These are phyloP conservation scores for Lepetodrilus schrolli DNA, from an alignment of 2,888 invertebrate species.

Conservation along the genomic window DNA sequence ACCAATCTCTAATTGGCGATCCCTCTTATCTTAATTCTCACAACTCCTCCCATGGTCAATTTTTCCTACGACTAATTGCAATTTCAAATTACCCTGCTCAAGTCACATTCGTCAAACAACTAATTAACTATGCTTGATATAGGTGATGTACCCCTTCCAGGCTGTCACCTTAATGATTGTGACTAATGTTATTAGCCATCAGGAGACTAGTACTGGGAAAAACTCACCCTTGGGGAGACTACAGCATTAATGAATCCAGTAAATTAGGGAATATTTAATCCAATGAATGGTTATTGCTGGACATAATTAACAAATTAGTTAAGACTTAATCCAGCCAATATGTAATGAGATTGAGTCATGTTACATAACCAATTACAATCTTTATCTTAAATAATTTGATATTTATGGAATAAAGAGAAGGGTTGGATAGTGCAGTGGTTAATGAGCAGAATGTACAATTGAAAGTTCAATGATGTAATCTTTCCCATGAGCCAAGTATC, in stretches of 20 bases:
- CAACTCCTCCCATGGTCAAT: background rate
- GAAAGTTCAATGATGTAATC: too few relatives aligned
- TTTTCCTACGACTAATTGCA: background rate
- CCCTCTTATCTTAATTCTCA: background rate
- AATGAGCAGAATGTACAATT: background rate
- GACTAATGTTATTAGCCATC: background rate
- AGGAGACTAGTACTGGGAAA: background rate
- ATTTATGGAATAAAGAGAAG: background rate
- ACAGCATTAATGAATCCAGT: background rate
- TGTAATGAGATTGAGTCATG: background rate
- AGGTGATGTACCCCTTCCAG: background rate
- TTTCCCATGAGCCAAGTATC: too few relatives aligned
- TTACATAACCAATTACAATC: too few relatives aligned
- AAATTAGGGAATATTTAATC: constrained; percentile 8
- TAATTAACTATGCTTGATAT: constrained; percentile 14
- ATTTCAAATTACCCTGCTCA: constrained; percentile 19
- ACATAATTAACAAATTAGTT: background rate
- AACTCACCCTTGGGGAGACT: background rate
- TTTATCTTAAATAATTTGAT: background rate
- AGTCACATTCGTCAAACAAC: background rate
- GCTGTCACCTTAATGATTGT: constrained; percentile 6
- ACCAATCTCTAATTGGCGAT: background rate
- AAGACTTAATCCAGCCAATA: background rate
- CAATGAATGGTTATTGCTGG: background rate
- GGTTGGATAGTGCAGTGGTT: background rate